phyloP scores from a whole-genome alignment of 2,113 vertebrate genomes.

The Rhea pennata region DNA sequence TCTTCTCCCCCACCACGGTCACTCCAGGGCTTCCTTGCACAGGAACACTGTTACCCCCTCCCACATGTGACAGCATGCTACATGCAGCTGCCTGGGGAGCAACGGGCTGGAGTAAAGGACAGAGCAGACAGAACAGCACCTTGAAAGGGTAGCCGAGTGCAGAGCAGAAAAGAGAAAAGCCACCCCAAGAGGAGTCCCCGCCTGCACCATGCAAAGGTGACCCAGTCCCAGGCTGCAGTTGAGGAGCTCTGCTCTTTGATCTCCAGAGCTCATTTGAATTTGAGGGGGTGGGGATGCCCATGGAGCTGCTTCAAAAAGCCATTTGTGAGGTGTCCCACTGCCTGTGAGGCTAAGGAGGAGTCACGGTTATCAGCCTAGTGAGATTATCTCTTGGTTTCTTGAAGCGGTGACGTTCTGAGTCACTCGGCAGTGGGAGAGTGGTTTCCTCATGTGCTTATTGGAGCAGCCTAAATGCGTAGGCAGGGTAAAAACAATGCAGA shows the following conservation, averaged over 20 bases:
- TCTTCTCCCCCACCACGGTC: neutral
- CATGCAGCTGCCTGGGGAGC: fast-evolving
- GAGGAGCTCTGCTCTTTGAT: neutral
- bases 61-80: fast-evolving
- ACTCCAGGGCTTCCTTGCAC: neutral
- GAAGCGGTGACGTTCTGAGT: constrained; percentile 23
- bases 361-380: neutral
- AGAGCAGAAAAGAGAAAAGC: neutral
- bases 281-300: constrained; percentile 23
- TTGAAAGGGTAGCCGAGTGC: neutral
- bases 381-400: constrained; percentile 22
- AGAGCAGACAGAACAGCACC: neutral
- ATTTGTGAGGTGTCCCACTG: neutral
- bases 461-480: neutral
- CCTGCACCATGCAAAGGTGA: neutral
- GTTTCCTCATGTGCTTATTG: neutral
- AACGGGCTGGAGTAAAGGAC: neutral
- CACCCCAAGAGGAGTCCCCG: neutral
- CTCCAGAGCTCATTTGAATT: neutral
- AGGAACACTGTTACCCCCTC: neutral
- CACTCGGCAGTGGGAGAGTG: neutral
- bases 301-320: neutral
- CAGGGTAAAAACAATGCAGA: neutral
- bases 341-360: neutral
- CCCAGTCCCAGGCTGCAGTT: neutral